These are phyloP conservation scores for Ennomos quercinarius DNA, from an alignment of 2,888 invertebrate genomes.

Conservation along the genomic window DNA sequence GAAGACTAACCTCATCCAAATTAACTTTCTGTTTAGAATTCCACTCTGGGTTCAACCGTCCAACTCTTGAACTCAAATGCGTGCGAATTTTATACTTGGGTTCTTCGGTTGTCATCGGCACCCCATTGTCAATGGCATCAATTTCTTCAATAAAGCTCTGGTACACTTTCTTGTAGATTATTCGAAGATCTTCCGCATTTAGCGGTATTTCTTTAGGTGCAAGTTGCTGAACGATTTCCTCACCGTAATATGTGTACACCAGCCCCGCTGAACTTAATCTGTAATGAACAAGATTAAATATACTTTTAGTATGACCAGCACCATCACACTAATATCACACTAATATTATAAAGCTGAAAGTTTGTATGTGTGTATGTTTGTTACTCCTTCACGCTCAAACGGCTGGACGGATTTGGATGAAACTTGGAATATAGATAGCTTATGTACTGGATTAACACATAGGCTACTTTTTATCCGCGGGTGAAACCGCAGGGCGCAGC, in stretches of 20 bases:
- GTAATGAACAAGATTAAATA: constrained; percentile 40
- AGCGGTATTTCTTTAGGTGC: constrained; percentile 67
- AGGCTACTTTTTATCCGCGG: too few species aligned
- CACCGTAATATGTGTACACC: constrained; percentile 95
- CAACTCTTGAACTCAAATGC: constrained; percentile 90
- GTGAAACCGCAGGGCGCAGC: too few species aligned
- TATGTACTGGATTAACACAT: too few species aligned
- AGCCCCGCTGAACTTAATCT: constrained; percentile 98
- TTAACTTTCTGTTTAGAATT: constrained; percentile 85
- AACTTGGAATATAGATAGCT: too few species aligned
- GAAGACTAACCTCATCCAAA: constrained; percentile 64
- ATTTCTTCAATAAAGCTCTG: constrained; percentile 95
- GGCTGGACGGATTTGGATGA: too few species aligned
- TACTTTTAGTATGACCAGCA: too few species aligned
- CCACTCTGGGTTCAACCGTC: constrained; percentile 94
- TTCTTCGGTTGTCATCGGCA: constrained; percentile 91
- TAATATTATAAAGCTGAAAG: too few species aligned
- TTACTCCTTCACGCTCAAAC: too few species aligned
- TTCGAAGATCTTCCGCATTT: constrained; percentile 78
- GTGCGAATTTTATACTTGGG: constrained; percentile 92
- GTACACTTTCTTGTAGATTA: constrained; percentile 91
- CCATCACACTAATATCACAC: too few species aligned
- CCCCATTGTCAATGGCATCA: constrained; percentile 99
- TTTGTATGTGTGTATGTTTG: too few species aligned
- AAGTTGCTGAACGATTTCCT: constrained; percentile 89